These are phyloP conservation scores for Caenorhabditis elegans DNA, from an alignment of 1,140 invertebrate genomes.

Conservation along the genomic window DNA sequence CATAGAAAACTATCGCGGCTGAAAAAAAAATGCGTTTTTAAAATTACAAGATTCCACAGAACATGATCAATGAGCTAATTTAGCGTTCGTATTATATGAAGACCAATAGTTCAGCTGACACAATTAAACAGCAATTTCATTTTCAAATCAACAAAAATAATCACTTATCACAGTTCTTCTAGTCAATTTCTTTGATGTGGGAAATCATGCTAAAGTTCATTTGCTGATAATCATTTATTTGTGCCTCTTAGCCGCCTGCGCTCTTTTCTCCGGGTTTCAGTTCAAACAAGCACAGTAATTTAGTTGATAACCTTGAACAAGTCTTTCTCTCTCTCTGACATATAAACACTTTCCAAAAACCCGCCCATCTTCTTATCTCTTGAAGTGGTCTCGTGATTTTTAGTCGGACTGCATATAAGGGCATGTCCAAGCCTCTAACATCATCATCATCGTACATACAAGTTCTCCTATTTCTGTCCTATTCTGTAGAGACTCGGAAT, in stretches of 20 bases:
- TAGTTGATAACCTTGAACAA: background rate
- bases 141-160: too few species aligned
- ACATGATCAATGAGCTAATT: too few species aligned
- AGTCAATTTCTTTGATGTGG: background rate
- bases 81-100: too few species aligned
- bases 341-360: background rate
- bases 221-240: background rate
- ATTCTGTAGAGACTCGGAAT: slow-evolving; percentile 15
- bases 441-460: too few species aligned
- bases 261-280: background rate
- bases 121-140: too few species aligned
- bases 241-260: background rate
- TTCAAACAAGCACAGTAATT: slow-evolving; percentile 29
- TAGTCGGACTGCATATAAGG: slow-evolving; percentile 7
- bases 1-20: too few species aligned
- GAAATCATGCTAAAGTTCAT: background rate
- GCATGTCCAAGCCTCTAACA: too few species aligned
- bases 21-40: too few species aligned
- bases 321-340: background rate
- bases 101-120: background rate
- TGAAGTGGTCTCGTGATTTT: slow-evolving; percentile 8
- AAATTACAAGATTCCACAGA: too few species aligned
- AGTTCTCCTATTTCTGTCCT: slow-evolving; percentile 13
- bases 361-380: background rate
- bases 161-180: background rate